phyloP scores from a whole-genome alignment of 2,888 invertebrate species.

The Perizoma flavofasciatum region DNA sequence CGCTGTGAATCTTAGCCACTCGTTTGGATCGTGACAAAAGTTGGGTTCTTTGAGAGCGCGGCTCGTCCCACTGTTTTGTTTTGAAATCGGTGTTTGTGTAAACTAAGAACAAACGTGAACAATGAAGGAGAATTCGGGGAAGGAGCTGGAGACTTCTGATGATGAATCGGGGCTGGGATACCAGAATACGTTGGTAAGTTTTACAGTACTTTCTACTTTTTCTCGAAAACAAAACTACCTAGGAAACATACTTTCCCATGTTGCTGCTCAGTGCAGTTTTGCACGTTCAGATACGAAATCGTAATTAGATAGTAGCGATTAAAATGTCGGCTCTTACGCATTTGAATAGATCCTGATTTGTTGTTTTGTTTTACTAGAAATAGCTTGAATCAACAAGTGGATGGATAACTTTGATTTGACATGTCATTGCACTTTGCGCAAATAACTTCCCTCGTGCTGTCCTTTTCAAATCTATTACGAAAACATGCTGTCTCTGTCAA shows the following conservation, averaged over 20 bases:
- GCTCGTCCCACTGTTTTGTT: conserved; percentile 52
- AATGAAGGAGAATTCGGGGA: conserved; percentile 67
- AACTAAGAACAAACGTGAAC: conserved; percentile 51
- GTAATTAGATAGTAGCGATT: background rate
- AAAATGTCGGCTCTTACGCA: background rate
- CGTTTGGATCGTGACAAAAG: conserved; percentile 52
- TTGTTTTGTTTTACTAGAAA: no score
- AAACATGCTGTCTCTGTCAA: conserved; percentile 18
- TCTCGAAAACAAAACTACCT: conserved; percentile 50
- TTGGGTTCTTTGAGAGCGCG: conserved; percentile 39
- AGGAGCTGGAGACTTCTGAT: conserved; percentile 75
- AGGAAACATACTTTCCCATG: conserved; percentile 19
- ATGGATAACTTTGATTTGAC: conserved; percentile 14
- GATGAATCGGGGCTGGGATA: conserved; percentile 88
- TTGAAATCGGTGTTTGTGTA: conserved; percentile 61
- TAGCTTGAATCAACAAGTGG: background rate
- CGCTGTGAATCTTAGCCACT: conserved; percentile 54
- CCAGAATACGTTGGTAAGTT: conserved; percentile 87
- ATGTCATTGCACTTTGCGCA: conserved; percentile 29
- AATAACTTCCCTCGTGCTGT: conserved; percentile 17
- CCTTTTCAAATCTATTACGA: conserved; percentile 14
- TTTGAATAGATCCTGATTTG: no score
- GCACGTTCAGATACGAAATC: background rate
- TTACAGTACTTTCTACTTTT: conserved; percentile 61
- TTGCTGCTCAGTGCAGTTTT: background rate